Percentiles rank a stretch among this genome's conserved stretches.
Evolutionary conservation across 2,888 invertebrate species (phyloP).

Genomic region (Parapristionchus giblindavisi): DNA sequence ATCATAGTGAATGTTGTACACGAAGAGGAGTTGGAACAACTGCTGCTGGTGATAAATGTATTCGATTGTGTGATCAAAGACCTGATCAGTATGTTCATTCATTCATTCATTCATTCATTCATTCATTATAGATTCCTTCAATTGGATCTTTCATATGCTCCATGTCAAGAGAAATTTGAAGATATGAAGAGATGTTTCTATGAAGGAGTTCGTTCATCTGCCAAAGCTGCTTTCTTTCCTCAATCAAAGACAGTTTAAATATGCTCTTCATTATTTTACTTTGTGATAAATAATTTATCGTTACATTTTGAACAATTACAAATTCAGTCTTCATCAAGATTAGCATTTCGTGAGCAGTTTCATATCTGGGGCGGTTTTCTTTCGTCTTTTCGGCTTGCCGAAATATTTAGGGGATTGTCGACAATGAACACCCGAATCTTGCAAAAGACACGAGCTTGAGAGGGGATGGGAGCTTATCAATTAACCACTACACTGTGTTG

Average conservation of each 20-base stretch:
- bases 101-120: neutral
- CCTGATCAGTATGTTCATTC: constrained; percentile 27
- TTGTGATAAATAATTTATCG: constrained; percentile 14
- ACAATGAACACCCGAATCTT: too few species aligned
- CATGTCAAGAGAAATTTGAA: constrained; percentile 37
- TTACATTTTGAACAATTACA: neutral
- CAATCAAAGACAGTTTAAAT: too few species aligned
- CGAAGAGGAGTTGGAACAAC: constrained; percentile 32
- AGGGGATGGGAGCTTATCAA: too few species aligned
- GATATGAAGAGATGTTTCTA: constrained; percentile 38
- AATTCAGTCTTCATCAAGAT: too few species aligned
- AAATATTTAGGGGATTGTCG: too few species aligned
- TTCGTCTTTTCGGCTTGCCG: too few species aligned
- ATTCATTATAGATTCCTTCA: constrained; percentile 24
- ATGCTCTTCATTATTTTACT: neutral
- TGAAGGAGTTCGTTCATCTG: constrained; percentile 8
- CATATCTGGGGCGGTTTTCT: too few species aligned
- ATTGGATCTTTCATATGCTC: constrained; percentile 35
- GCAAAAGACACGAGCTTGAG: too few species aligned
- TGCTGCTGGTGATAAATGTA: constrained; percentile 30
- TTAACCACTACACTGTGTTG: too few species aligned
- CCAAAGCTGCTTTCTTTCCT: constrained; percentile 6
- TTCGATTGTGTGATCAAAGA: constrained; percentile 34
- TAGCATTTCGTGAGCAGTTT: too few species aligned
- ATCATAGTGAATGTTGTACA: constrained; percentile 23